Conservation (phyloP, 2,888 invertebrate species). For the Chrysotoxum bicinctum region DNA sequence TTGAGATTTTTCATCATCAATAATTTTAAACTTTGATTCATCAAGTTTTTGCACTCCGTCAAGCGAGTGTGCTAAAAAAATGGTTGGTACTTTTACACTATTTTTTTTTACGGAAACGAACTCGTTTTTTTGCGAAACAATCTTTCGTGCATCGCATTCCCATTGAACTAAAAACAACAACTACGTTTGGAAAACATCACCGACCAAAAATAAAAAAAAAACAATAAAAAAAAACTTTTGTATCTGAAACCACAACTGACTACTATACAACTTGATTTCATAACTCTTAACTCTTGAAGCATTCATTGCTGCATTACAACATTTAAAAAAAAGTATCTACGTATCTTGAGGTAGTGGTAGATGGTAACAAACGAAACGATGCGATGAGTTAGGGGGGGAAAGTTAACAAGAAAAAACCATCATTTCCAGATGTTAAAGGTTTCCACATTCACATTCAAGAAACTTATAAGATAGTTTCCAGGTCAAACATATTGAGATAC, state of each 20-base stretch:
- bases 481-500: conserved; percentile 57
- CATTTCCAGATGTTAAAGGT: conserved; percentile 23
- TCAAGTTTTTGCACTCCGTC: conserved; percentile 12
- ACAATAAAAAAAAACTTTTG: conserved; percentile 11
- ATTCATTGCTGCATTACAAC: conserved; percentile 48
- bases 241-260: conserved; percentile 45
- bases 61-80: background rate
- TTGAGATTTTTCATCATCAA: background rate
- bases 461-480: conserved; percentile 30
- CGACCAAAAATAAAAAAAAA: conserved; percentile 24
- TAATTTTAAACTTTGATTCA: conserved; percentile 25
- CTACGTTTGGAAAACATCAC: conserved; percentile 52
- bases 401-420: background rate
- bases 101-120: conserved; percentile 39
- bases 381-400: background rate
- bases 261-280: conserved; percentile 60
- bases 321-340: conserved; percentile 27
- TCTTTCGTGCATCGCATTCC: conserved; percentile 60
- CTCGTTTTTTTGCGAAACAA: conserved; percentile 52
- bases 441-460: conserved; percentile 43
- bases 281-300: conserved; percentile 60
- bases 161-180: conserved; percentile 17
- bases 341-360: background rate
- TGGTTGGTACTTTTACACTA: conserved; percentile 7
- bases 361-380: background rate